Evolutionary conservation across 2,797 vertebrate genomes (phyloP).

Genomic region (Argentina silus): DNA sequence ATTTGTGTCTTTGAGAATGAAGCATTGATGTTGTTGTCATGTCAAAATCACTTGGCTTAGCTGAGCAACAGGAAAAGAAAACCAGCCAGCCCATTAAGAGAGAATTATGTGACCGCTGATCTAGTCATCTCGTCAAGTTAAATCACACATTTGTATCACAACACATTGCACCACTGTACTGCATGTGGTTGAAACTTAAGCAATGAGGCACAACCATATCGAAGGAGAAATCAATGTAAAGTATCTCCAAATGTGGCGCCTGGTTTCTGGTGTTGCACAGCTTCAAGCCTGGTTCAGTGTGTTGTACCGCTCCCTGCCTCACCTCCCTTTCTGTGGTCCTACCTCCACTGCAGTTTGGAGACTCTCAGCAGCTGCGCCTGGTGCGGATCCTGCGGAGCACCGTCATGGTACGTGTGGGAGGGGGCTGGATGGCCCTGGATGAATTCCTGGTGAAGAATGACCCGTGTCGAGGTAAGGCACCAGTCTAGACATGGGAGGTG

Average conservation of each 20-base stretch:
- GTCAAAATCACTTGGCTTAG: slow-evolving; percentile 46
- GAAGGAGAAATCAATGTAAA: neutral
- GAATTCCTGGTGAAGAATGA: slow-evolving; percentile 99
- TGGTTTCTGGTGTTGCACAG: slow-evolving; percentile 68
- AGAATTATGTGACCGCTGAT: neutral
- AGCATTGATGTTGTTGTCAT: slow-evolving; percentile 49
- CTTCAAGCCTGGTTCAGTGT: slow-evolving; percentile 27
- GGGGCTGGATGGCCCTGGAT: slow-evolving; percentile 99
- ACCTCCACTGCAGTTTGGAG: slow-evolving; percentile 86
- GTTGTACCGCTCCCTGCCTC: slow-evolving; percentile 18
- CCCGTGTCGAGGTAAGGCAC: slow-evolving; percentile 91
- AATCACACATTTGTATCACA: neutral
- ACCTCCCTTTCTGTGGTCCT: neutral
- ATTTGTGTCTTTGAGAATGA: slow-evolving; percentile 73
- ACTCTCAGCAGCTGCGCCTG: slow-evolving; percentile 96
- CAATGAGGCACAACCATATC: neutral
- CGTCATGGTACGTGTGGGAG: slow-evolving; percentile 98
- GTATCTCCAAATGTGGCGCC: slow-evolving; percentile 27
- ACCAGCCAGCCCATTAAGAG: slow-evolving; percentile 40
- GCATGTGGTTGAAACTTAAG: neutral
- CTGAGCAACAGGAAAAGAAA: slow-evolving; percentile 66
- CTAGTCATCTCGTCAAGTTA: neutral
- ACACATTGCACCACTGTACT: neutral
- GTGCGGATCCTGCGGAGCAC: slow-evolving; percentile 97
- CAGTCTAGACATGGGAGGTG: neutral